phyloP scores from a whole-genome alignment of 2,888 invertebrate species.

The Teinopalpus imperialis region DNA sequence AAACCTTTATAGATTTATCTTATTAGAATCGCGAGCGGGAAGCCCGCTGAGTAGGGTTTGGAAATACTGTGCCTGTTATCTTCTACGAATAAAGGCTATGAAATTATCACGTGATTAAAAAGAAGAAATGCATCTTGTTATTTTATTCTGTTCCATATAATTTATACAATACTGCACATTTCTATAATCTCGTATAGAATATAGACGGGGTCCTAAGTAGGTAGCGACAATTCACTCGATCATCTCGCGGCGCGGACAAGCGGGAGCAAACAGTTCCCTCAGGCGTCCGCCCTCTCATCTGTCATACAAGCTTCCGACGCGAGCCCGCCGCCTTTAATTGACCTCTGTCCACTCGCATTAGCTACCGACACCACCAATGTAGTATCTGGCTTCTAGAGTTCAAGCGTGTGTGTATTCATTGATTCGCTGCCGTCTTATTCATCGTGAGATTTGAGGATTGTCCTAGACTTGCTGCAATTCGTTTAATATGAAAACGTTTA shows the following conservation, averaged over 20 bases:
- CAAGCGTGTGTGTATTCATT: constrained; percentile 1
- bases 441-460: not conserved
- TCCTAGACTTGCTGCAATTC: not conserved
- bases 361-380: constrained; percentile 6
- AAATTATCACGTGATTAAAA: too few relatives aligned
- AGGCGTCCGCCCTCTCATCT: constrained; percentile 50
- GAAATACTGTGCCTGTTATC: too few relatives aligned
- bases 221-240: constrained; percentile 31
- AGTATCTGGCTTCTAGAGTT: not conserved
- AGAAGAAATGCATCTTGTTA: too few relatives aligned
- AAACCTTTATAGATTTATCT: too few relatives aligned
- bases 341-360: constrained; percentile 42
- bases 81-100: too few relatives aligned
- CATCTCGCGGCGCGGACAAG: constrained; percentile 31
- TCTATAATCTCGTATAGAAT: too few relatives aligned
- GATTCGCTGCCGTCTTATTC: constrained; percentile 2
- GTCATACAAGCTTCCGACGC: constrained; percentile 57
- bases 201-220: constrained; percentile 3
- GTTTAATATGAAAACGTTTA: not conserved
- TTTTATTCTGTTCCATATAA: too few relatives aligned
- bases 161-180: too few relatives aligned
- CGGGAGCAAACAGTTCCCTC: constrained; percentile 40
- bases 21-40: too few relatives aligned
- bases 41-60: too few relatives aligned
- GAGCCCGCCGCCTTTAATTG: constrained; percentile 59